A percentile compares a stretch with the other conserved stretches of the same genome.
phyloP scores from a whole-genome alignment of 2,113 vertebrate genomes.

The Hiodon alosoides region DNA sequence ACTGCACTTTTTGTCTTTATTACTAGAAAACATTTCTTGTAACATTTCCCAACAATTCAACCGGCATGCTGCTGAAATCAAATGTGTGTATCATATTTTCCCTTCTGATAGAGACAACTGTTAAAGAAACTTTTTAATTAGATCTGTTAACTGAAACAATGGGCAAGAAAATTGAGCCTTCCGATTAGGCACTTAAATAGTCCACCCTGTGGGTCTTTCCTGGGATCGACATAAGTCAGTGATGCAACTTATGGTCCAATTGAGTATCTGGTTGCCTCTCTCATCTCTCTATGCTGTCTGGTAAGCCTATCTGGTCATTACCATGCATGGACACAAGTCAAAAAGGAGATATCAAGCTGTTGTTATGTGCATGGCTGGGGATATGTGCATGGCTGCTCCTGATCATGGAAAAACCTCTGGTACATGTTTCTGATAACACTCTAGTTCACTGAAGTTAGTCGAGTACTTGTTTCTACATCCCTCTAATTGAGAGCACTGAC shows the following conservation, averaged over 20 bases:
- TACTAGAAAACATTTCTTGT: too few species aligned
- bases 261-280: conserved; percentile 9
- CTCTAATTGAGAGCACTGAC: conserved; percentile 14
- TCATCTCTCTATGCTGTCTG: neutral
- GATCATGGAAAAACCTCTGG: conserved; percentile 20
- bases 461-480: conserved; percentile 21
- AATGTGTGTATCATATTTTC: too few species aligned
- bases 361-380: neutral
- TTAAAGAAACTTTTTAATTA: neutral
- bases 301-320: conserved; percentile 34
- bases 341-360: conserved; percentile 28
- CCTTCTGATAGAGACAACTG: too few species aligned
- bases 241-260: conserved; percentile 17
- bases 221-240: conserved; percentile 10
- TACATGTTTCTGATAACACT: conserved; percentile 16
- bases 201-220: neutral
- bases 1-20: too few species aligned
- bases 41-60: too few species aligned
- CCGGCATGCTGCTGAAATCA: too few species aligned
- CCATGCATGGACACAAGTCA: conserved; percentile 28
- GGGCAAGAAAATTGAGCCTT: neutral
- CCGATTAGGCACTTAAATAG: neutral
- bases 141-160: neutral
- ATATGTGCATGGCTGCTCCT: conserved; percentile 20
- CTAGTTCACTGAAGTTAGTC: neutral